Base-by-base conservation (phyloP, 2,888 invertebrate genomes). In the Merodon equestris region DNA sequence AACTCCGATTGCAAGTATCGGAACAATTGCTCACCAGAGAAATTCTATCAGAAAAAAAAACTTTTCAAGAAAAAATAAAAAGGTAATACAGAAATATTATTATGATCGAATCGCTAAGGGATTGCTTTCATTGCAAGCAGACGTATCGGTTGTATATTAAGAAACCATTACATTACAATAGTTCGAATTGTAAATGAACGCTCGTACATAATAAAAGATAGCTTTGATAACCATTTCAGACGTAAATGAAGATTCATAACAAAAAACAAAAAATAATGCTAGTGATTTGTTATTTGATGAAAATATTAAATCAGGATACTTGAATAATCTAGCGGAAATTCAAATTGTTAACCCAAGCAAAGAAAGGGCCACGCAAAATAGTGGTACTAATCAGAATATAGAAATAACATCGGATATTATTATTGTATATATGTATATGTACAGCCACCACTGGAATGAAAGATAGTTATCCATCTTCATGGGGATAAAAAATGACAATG, bases 61-160 rank as follows among this genome's bases (percentile, higher is more conserved):
- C 15, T 34, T 19, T 81, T 66, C 45, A 75, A 57, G 34, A 57
- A 27, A 81, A 56, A 54, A 50, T 15, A 74, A 68, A 66, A 66
- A 44, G 44, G 34, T 53, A 44, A 73, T 58, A 9, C 51, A 70
- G 17, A 71, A 48, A 14, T 54, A 64, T 36, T 60, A 63, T 38
- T 47, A 66, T 18, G 57, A 67, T 38, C 15, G 40, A 47, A 56
- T 7, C 14, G 44, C n/a, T n/a, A n/a, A n/a, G 18, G 9, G 51
- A 2, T 42, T 81, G 42, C 54, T 60, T n/a, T 40, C 27, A 15
- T n/a, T n/a, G 42, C 1, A n/a, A n/a, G n/a, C n/a, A n/a, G n/a
- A n/a, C n/a, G n/a, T n/a, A n/a, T n/a, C n/a, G n/a, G n/a, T n/a
- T n/a, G n/a, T n/a, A n/a, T n/a, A n/a, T n/a, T n/a, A n/a, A n/a